Evolutionary conservation across 1,140 invertebrate genomes (phyloP), one percentile per base, ranked within the genome.

Genomic region (Drosophila micromelanica): DNA sequence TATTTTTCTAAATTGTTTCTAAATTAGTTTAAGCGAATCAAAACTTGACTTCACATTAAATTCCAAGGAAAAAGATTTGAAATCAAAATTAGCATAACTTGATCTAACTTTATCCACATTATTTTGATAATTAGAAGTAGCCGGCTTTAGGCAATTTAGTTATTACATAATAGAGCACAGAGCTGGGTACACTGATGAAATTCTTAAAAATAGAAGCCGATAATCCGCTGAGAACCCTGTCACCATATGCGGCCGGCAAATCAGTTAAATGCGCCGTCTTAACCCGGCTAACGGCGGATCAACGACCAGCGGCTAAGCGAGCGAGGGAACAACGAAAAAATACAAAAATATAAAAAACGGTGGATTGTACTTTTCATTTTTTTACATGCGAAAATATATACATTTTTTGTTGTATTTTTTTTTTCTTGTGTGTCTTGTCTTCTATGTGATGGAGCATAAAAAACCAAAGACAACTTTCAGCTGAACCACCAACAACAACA

Each of bases 381-480:
- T 55, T 68, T 60, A 61, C 55, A 69, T 75, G 49, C 55, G 60
- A 64, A 73, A 48, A 65, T 52, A 46, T 55, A 52, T 57, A 65
- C 11, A 51, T 15, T 11, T 49, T 30, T 80, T 38, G 48, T 35
- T 48, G 55, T 55, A 4, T 27, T 27, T 27, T 27, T 27, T 27
- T 27, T 27, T 27, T 27, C 3, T 27, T 6, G 4, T 27, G 4
- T 27, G 27, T 27, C 27, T 62, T 65, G 73, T 84, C 80, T 84
- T 85, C 81, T 85, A 81, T 86, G 73, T 73, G 81, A 74, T 63
- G 73, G 60, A 68, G 59, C 62, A 77, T 55, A 74, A 76, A 86
- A 81, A 62, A 65, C 73, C 74, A 87, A 82, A 81, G 81, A 86
- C 82, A 87, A 86, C 82, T 87, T 86, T 86, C 82, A 82, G 82